Evolutionary conservation across 2,888 invertebrate genomes (phyloP), one percentile per base, ranked within the genome.

Genomic region (Brassicogethes aeneus): DNA sequence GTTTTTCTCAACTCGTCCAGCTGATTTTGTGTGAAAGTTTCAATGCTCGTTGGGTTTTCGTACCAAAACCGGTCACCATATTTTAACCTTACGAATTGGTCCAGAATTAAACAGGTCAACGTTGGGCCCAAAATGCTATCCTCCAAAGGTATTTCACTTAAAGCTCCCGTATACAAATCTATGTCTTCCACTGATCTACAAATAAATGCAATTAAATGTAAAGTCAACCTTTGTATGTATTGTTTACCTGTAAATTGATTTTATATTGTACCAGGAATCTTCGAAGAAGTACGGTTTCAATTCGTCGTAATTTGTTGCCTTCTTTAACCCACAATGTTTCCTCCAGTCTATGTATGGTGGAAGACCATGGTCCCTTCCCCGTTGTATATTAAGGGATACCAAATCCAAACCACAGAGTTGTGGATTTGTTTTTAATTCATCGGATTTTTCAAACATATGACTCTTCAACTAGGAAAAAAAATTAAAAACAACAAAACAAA

Each of bases 1-100:
- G 82, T 82, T 61, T 81, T 83, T 10, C 88, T 78, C 39, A 96
- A 80, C 66, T 92, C 87, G 0, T 70, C 66, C 12, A 94, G 69
- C 75, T 95, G 94, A 31, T 76, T 82, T 78, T 69, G 58, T 1
- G 78, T 78, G 55, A 90, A 90, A 2, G 76, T 76, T 45, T 82
- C 75, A 0, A 75, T 73, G 23, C 73, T 67, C 41, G 79, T 73
- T 1, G 70, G 66, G 23, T 80, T 80, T 65, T 94, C 93, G 60
- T 92, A 93, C 89, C 91, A 94, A 70, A 79, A 88, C 35, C 91
- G 72, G 68, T 94, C 94, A 0, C 87, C 93, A 32, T 71, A 64
- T 69, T 89, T 88, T 16, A 90, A 64, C 36, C 89, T 70, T 13
- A 80, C 65, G 69, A 93, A 94, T 70, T 94, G 93, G 69, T 89